A percentile compares a stretch with the other conserved stretches of the same genome.
Conservation (phyloP, 2,888 invertebrate species). For the Boloria selene region DNA sequence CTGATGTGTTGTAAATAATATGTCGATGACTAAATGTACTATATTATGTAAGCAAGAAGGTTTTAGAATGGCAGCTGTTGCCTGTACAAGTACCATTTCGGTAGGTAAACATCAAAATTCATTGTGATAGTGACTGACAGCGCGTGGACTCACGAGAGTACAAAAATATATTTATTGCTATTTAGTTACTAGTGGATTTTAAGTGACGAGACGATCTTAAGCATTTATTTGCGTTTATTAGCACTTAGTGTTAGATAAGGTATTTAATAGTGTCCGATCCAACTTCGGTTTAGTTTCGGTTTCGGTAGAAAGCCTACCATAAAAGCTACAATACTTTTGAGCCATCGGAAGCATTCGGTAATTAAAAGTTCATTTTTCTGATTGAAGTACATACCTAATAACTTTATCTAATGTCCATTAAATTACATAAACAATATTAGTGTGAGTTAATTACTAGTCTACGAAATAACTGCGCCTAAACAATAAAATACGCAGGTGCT, state of each 20-base stretch:
- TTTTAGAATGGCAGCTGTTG: background rate
- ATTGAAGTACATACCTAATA: no score
- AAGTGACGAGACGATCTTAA: slow-evolving; percentile 27
- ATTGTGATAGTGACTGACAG: slow-evolving; percentile 64
- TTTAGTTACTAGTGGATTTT: slow-evolving; percentile 24
- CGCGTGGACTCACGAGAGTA: slow-evolving; percentile 63
- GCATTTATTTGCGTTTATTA: slow-evolving; percentile 39
- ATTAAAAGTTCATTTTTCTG: no score
- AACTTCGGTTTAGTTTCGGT: no score
- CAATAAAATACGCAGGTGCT: background rate
- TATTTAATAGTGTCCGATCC: slow-evolving; percentile 12
- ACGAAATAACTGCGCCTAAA: no score
- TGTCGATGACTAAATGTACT: background rate
- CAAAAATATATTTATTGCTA: slow-evolving; percentile 56
- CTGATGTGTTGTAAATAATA: no score
- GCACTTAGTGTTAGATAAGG: slow-evolving; percentile 13
- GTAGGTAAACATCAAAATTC: slow-evolving; percentile 45
- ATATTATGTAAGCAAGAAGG: background rate
- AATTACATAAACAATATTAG: no score
- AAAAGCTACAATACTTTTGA: no score
- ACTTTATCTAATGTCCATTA: no score
- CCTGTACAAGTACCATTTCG: slow-evolving; percentile 43
- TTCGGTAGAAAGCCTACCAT: no score
- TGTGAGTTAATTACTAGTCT: no score
- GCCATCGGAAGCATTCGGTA: no score